Conservation (phyloP, 2,888 invertebrate species). For the Xylota segnis region DNA sequence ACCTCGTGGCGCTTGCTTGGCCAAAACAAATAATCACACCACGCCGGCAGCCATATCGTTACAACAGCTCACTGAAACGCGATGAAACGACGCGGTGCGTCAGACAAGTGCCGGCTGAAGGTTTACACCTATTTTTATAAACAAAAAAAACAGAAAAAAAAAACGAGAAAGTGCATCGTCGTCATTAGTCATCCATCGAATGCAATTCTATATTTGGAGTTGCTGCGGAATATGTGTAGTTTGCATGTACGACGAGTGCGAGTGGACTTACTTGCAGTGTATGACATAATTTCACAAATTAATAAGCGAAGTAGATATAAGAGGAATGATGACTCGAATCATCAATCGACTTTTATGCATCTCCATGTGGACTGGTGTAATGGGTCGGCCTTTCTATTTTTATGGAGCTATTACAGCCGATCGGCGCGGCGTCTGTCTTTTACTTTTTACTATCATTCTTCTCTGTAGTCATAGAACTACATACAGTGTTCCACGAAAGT, state of each 20-base stretch:
- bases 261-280: background rate
- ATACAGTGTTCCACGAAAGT: too few species aligned
- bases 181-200: conserved; percentile 55
- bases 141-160: background rate
- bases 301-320: background rate
- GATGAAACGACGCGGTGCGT: conserved; percentile 1
- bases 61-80: conserved; percentile 7
- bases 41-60: background rate
- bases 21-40: conserved; percentile 22
- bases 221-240: background rate
- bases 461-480: background rate
- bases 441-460: background rate
- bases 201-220: conserved; percentile 51
- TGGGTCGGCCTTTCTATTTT: background rate
- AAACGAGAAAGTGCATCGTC: conserved; percentile 36
- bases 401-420: background rate
- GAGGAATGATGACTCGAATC: background rate
- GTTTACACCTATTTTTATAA: conserved; percentile 33
- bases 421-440: background rate
- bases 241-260: conserved; percentile 14
- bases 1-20: conserved; percentile 12
- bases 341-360: background rate
- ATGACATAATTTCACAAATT: background rate
- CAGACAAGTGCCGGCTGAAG: background rate
- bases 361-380: background rate